These are phyloP conservation scores for Erpornis zantholeuca DNA, from an alignment of 2,113 vertebrate genomes.

Conservation along the genomic window DNA sequence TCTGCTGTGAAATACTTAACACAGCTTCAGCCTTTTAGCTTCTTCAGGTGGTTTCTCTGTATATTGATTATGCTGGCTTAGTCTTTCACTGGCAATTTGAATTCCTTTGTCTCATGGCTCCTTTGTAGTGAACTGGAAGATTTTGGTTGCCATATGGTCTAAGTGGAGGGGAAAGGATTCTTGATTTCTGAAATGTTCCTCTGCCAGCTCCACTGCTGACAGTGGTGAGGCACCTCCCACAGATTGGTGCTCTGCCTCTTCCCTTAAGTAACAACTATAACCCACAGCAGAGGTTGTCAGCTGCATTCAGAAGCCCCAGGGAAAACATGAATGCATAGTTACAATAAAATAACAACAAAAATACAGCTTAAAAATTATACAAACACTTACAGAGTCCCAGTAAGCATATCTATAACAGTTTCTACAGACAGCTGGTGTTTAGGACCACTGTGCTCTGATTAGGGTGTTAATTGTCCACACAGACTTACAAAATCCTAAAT, in stretches of 20 bases:
- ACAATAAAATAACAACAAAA: neutral
- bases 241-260: neutral
- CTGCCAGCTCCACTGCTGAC: neutral
- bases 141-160: neutral
- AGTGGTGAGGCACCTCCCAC: neutral
- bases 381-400: neutral
- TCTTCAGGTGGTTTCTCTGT: neutral
- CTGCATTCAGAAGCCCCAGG: neutral
- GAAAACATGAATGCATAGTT: neutral
- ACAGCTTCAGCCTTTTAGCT: neutral
- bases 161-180: neutral
- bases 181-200: neutral
- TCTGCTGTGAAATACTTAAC: neutral
- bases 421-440: neutral
- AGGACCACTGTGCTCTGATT: neutral
- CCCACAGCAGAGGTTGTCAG: neutral
- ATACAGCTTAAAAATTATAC: neutral
- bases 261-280: neutral
- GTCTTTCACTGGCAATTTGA: neutral
- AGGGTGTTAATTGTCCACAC: neutral
- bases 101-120: neutral
- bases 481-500: neutral
- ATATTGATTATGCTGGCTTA: neutral
- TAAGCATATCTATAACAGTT: neutral
- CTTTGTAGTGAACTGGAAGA: neutral